A percentile compares a stretch with the other conserved stretches of the same genome.
These are phyloP conservation scores for Micronycteris hirsuta DNA, from an alignment of 2,113 vertebrate genomes.

Conservation along the genomic window DNA sequence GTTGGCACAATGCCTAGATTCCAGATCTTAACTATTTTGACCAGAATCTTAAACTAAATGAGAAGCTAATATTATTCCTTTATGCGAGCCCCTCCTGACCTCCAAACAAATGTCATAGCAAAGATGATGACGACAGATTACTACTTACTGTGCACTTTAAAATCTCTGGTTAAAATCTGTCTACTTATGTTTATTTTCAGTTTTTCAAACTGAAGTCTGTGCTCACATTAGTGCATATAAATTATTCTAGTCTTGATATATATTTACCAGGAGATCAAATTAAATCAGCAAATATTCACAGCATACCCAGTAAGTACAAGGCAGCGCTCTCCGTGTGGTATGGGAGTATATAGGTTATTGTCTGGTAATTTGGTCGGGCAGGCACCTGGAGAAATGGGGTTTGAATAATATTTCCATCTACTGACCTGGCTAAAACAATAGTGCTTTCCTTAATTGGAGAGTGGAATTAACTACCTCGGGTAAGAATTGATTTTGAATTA, in stretches of 20 bases:
- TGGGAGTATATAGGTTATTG: fast-evolving
- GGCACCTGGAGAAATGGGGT: background rate
- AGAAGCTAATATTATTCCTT: background rate
- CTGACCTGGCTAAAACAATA: background rate
- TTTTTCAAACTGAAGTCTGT: conserved; percentile 10
- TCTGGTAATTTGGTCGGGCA: fast-evolving
- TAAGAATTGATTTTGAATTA: background rate
- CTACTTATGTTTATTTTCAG: conserved; percentile 35
- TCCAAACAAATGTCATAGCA: conserved; percentile 40
- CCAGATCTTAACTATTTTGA: background rate
- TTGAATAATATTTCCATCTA: background rate
- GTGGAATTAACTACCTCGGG: background rate
- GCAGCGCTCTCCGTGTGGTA: fast-evolving
- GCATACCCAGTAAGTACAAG: background rate
- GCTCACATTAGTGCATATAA: conserved; percentile 9
- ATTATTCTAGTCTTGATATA: conserved; percentile 29
- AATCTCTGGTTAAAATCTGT: conserved; percentile 5
- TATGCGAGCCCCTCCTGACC: conserved; percentile 8
- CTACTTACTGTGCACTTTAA: background rate
- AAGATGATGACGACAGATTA: conserved; percentile 39
- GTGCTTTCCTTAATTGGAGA: background rate
- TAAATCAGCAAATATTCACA: background rate
- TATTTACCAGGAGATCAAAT: conserved; percentile 26
- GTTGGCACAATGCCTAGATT: background rate
- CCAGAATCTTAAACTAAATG: conserved; percentile 24